These are phyloP conservation scores for Elegia similella DNA, from an alignment of 2,888 invertebrate species.

Conservation along the genomic window DNA sequence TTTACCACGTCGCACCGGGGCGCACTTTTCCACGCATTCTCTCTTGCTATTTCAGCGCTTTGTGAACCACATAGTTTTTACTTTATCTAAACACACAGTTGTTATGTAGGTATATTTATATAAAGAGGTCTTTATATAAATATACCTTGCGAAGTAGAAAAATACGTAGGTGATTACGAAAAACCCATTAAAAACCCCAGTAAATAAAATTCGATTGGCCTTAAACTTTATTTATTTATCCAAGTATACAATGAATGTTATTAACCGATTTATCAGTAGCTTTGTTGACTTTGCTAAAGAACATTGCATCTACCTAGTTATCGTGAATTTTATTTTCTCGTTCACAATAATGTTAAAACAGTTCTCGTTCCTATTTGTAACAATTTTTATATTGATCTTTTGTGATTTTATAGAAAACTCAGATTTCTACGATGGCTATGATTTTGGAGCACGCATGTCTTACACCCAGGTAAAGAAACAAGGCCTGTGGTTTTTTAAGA, in stretches of 20 bases:
- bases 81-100: too few species aligned
- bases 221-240: not conserved
- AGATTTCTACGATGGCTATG: slow-evolving; percentile 36
- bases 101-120: too few species aligned
- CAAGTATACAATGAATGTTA: not conserved
- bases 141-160: not conserved
- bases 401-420: slow-evolving; percentile 22
- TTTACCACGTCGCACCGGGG: too few species aligned
- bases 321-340: not conserved
- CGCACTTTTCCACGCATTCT: too few species aligned
- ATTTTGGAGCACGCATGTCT: slow-evolving; percentile 48
- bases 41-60: too few species aligned
- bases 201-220: not conserved
- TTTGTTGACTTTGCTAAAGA: slow-evolving; percentile 2
- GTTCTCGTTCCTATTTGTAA: not conserved
- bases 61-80: too few species aligned
- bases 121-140: too few species aligned
- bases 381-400: not conserved
- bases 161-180: not conserved
- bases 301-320: not conserved
- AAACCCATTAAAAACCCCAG: too few species aligned
- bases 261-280: not conserved
- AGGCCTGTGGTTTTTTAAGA: slow-evolving; percentile 43
- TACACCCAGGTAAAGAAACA: slow-evolving; percentile 48
- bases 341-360: not conserved